These are phyloP conservation scores for Hepsetus odoe DNA, from an alignment of 2,113 vertebrate species.

Conservation along the genomic window DNA sequence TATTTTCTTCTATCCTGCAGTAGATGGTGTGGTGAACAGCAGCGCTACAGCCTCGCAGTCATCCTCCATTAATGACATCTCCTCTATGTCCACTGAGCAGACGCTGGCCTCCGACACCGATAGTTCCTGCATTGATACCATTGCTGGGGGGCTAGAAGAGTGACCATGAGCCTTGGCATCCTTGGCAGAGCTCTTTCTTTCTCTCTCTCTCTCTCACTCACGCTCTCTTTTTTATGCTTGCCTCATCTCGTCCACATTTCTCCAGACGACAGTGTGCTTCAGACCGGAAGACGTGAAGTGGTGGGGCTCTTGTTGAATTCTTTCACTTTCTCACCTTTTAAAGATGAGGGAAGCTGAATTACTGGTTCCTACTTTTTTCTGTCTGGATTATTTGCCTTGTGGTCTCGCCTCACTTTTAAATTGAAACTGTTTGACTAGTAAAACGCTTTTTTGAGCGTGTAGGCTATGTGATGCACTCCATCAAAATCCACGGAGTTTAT, in stretches of 20 bases:
- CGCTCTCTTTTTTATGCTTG: slow-evolving; percentile 27
- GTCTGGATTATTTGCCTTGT: background rate
- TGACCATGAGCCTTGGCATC: slow-evolving; percentile 78
- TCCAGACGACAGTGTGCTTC: slow-evolving; percentile 15
- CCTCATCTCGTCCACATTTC: slow-evolving; percentile 2
- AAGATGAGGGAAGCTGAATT: background rate
- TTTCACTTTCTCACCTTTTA: background rate
- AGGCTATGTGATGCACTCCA: background rate
- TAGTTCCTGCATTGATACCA: slow-evolving; percentile 96
- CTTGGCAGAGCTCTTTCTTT: background rate
- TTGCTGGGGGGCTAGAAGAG: slow-evolving; percentile 89
- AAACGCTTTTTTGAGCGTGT: background rate
- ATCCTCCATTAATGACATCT: slow-evolving; percentile 97
- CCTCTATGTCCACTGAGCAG: slow-evolving; percentile 98
- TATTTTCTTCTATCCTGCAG: slow-evolving; percentile 68
- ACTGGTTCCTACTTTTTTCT: background rate
- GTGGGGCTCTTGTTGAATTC: background rate
- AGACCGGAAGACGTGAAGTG: slow-evolving; percentile 8
- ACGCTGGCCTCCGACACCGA: slow-evolving; percentile 98
- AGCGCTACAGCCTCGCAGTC: slow-evolving; percentile 91
- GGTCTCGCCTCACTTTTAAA: background rate
- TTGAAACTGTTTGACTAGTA: background rate
- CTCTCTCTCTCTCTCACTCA: slow-evolving; percentile 2
- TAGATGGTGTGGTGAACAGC: slow-evolving; percentile 87
- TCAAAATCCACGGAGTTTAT: background rate